Evolutionary conservation across 2,888 invertebrate species (phyloP).

Genomic region (Emmelina monodactyla): DNA sequence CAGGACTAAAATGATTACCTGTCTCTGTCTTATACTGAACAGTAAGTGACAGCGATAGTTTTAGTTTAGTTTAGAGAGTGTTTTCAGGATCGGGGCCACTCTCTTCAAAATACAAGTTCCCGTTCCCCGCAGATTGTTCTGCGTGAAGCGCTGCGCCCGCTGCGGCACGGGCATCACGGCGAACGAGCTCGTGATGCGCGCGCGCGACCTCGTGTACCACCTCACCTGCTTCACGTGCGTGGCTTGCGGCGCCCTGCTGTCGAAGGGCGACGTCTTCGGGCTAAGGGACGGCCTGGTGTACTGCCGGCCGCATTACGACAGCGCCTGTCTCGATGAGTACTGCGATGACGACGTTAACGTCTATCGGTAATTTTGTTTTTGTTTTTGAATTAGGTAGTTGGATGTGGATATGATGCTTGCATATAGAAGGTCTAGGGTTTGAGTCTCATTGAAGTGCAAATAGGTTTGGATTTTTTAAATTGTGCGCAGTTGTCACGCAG

Average conservation of each 20-base stretch:
- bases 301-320: conserved; percentile 68
- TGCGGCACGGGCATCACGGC: conserved; percentile 86
- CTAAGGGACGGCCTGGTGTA: conserved; percentile 83
- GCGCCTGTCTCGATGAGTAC: conserved; percentile 68
- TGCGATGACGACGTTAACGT: conserved; percentile 67
- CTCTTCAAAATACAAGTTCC: too few relatives aligned
- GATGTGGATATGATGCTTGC: too few relatives aligned
- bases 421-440: too few relatives aligned
- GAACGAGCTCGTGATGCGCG: conserved; percentile 91
- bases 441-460: too few relatives aligned
- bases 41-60: too few relatives aligned
- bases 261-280: conserved; percentile 91
- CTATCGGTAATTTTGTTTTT: conserved; percentile 52
- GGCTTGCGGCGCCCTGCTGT: conserved; percentile 81
- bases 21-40: too few relatives aligned
- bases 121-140: conserved; percentile 77
- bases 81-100: too few relatives aligned
- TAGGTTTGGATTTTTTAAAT: too few relatives aligned
- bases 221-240: conserved; percentile 89
- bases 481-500: too few relatives aligned
- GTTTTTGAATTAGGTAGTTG: too few relatives aligned
- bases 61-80: too few relatives aligned
- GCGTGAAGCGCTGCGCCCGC: conserved; percentile 83
- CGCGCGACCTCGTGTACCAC: conserved; percentile 87
- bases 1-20: too few relatives aligned